Conservation (phyloP, 2,113 vertebrate genomes). For the Corythornis cristatus region DNA sequence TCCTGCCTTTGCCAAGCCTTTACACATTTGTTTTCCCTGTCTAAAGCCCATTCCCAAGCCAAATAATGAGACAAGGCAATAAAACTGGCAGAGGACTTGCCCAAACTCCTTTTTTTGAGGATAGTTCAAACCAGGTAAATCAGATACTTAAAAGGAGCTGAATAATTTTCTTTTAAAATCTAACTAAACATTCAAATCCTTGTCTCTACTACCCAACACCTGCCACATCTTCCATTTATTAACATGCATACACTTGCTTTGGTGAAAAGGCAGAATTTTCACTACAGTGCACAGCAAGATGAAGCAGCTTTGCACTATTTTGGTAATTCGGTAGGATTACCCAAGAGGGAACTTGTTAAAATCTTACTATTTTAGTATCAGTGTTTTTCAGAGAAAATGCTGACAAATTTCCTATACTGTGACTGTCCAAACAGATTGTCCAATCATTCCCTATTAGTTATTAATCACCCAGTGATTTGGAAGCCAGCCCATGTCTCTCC, state of each 20-base stretch:
- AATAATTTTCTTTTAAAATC: not conserved
- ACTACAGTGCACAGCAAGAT: not conserved
- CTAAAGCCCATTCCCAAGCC: not conserved
- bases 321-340: not conserved
- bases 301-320: not conserved
- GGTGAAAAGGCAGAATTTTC: not conserved
- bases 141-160: not conserved
- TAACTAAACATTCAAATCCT: not conserved
- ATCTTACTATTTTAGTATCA: not conserved
- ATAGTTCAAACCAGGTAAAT: not conserved
- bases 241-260: not conserved
- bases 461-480: conserved; percentile 31
- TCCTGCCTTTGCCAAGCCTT: not conserved
- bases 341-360: not conserved
- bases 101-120: not conserved
- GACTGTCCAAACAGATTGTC: conserved; percentile 28
- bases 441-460: conserved; percentile 35
- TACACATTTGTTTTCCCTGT: not conserved
- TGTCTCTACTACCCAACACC: not conserved
- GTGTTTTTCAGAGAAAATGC: not conserved
- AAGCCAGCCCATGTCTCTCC: not conserved
- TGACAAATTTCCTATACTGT: not conserved
- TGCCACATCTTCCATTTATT: not conserved
- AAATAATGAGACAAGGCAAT: not conserved
- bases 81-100: not conserved